A percentile compares a stretch with the other conserved stretches of the same genome.
These are phyloP conservation scores for Rhagologus leucostigma DNA, from an alignment of 2,113 vertebrate genomes.

Conservation along the genomic window DNA sequence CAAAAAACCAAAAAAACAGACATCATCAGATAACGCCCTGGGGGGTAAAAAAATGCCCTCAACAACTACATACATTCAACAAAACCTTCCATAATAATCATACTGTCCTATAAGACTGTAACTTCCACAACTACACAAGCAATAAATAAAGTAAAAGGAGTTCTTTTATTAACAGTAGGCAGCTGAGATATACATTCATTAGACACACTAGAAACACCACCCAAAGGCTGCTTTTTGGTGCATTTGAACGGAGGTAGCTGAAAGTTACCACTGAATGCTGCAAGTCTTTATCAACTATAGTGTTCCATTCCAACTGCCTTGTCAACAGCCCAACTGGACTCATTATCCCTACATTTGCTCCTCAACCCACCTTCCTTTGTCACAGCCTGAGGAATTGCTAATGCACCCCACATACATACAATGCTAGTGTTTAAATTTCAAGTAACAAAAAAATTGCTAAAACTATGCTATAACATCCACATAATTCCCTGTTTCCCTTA, in stretches of 20 bases:
- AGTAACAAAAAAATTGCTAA: background rate
- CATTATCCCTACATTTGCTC: conserved; percentile 56
- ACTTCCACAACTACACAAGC: background rate
- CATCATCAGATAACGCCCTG: background rate
- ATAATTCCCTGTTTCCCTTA: conserved; percentile 25
- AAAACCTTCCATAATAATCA: background rate
- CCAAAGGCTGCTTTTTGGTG: background rate
- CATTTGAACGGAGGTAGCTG: background rate
- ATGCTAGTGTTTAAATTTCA: background rate
- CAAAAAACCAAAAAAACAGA: background rate
- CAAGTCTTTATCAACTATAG: background rate
- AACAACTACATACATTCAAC: background rate
- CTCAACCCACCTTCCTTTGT: background rate
- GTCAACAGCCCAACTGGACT: conserved; percentile 48
- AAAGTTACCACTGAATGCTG: background rate
- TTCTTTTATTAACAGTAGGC: background rate
- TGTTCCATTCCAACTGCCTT: background rate
- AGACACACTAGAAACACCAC: background rate
- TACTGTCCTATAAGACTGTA: background rate
- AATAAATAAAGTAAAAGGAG: background rate
- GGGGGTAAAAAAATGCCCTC: background rate
- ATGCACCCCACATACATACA: conserved; percentile 55
- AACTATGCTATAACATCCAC: background rate
- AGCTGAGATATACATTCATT: background rate
- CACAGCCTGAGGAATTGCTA: background rate